Conservation (phyloP, 2,797 vertebrate species). For the Lemur catta region DNA sequence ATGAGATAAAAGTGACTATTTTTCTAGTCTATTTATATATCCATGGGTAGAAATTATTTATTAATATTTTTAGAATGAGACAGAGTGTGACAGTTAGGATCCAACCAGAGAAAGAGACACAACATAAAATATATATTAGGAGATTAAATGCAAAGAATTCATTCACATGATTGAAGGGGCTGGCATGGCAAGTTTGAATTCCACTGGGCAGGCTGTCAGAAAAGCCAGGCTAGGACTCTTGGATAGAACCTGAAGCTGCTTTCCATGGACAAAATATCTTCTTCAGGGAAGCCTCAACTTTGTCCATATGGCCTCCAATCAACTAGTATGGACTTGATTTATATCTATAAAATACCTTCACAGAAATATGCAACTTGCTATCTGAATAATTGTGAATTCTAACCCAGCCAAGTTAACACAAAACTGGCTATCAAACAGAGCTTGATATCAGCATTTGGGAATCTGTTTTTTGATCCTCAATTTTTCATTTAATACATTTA, state of each 20-base stretch:
- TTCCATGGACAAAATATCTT: not conserved
- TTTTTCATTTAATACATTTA: not conserved
- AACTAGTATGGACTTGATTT: not conserved
- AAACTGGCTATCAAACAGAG: not conserved
- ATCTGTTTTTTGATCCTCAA: not conserved
- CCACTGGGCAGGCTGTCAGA: not conserved
- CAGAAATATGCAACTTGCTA: not conserved
- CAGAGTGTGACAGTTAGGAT: not conserved
- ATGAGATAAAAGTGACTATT: not conserved
- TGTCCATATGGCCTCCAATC: not conserved
- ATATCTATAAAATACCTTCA: not conserved
- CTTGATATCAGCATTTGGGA: not conserved
- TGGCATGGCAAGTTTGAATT: not conserved
- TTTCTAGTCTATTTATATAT: not conserved
- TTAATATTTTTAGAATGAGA: not conserved
- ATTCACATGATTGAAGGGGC: not conserved
- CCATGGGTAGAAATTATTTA: not conserved
- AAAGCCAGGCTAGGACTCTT: not conserved
- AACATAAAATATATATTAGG: not conserved
- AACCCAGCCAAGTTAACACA: not conserved
- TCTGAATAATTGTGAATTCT: not conserved
- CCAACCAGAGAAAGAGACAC: not conserved
- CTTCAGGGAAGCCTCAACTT: not conserved
- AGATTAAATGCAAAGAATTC: not conserved
- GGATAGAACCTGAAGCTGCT: not conserved